Evolutionary conservation across 30 jellyfish, hydroid and myxozoan species (phyloP).

Genomic region (Chrysaora quinquecirrha): DNA sequence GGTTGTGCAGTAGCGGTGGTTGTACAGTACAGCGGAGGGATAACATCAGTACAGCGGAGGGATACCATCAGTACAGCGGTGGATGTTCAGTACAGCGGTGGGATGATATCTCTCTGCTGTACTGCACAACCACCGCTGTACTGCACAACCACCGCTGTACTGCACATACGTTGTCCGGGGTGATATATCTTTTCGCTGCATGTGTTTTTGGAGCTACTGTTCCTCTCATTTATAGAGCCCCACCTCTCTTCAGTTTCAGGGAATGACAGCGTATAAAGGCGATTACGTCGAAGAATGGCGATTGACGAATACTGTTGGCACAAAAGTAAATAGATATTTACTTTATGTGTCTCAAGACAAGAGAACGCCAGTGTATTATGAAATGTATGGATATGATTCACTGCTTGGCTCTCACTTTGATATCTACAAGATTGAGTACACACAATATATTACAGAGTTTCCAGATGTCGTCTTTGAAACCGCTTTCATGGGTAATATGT

Average conservation of each 20-base stretch:
- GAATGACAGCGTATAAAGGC: constrained; percentile 25
- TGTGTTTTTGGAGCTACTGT: too few relatives aligned
- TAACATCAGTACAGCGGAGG: too few relatives aligned
- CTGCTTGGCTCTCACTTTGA: constrained; percentile 74
- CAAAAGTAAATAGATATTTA: constrained; percentile 48
- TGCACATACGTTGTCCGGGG: too few relatives aligned
- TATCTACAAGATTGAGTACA: constrained; percentile 52
- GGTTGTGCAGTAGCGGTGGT: too few relatives aligned
- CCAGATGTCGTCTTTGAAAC: constrained; percentile 52
- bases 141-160: too few relatives aligned
- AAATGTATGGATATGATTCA: constrained; percentile 68
- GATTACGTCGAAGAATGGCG: constrained; percentile 71
- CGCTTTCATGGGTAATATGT: constrained; percentile 49
- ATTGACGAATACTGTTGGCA: constrained; percentile 27
- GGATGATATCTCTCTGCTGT: too few relatives aligned
- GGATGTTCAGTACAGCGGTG: too few relatives aligned
- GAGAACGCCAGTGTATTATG: constrained; percentile 45
- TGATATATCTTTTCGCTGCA: too few relatives aligned
- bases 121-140: too few relatives aligned
- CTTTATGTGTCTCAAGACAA: constrained; percentile 23
- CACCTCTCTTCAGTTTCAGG: constrained; percentile 33
- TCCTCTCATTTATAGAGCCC: too few relatives aligned
- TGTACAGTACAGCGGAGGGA: too few relatives aligned
- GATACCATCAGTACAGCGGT: too few relatives aligned
- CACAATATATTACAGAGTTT: background rate